Conservation (phyloP, 2,888 invertebrate species). For the Diaphora mendica region DNA sequence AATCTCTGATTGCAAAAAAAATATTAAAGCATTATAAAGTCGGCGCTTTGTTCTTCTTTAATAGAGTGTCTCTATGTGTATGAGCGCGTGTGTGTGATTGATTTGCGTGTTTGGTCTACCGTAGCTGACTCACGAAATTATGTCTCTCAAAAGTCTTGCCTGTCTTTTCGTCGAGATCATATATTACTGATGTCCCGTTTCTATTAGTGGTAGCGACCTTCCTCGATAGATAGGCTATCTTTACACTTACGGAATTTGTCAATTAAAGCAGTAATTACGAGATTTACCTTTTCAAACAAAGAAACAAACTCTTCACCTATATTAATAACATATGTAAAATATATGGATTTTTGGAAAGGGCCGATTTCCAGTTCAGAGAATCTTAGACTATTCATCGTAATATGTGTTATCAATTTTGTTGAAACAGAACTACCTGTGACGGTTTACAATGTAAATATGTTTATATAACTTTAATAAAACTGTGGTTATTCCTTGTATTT, state of each 20-base stretch:
- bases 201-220: no score
- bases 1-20: background rate
- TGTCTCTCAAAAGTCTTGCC: background rate
- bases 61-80: background rate
- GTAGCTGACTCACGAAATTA: background rate
- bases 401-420: background rate
- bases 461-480: background rate
- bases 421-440: background rate
- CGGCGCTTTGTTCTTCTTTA: background rate
- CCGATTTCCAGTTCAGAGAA: no score
- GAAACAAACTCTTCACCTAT: no score
- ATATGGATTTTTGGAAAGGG: no score
- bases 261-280: no score
- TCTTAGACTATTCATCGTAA: no score
- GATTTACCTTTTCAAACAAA: no score
- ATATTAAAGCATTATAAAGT: background rate
- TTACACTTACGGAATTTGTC: no score
- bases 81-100: background rate
- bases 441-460: background rate
- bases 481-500: conserved; percentile 5
- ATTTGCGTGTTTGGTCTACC: background rate
- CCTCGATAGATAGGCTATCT: no score
- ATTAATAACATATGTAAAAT: no score
- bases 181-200: no score
- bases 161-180: background rate